Percentiles rank a stretch among this genome's conserved stretches.
Evolutionary conservation across 2,888 invertebrate genomes (phyloP).

Genomic region (Erebia palarica): DNA sequence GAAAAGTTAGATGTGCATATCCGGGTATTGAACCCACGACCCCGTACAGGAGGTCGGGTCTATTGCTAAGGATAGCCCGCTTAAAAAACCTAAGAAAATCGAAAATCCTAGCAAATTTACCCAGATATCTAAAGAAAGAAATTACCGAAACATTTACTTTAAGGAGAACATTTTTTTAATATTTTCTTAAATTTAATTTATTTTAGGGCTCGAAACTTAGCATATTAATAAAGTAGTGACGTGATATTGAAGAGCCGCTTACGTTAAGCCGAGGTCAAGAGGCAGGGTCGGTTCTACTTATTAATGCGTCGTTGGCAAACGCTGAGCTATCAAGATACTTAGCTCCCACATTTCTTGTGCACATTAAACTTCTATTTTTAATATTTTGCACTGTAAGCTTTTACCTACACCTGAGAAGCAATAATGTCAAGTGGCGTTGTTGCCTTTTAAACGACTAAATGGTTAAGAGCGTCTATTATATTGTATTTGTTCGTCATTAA

Average conservation of each 20-base stretch:
- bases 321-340: conserved; percentile 29
- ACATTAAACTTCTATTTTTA: conserved; percentile 21
- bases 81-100: too few species aligned
- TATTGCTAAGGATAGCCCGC: too few species aligned
- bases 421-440: conserved; percentile 25
- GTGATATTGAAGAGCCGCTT: conserved; percentile 32
- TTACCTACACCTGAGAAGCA: conserved; percentile 14
- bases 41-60: too few species aligned
- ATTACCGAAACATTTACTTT: too few species aligned
- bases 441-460: conserved; percentile 18
- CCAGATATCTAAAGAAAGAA: too few species aligned
- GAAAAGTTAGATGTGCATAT: too few species aligned
- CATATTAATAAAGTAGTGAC: conserved; percentile 2
- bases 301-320: conserved; percentile 40
- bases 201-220: not conserved
- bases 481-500: too few species aligned
- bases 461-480: too few species aligned
- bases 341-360: conserved; percentile 21
- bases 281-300: conserved; percentile 41
- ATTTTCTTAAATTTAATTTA: not conserved
- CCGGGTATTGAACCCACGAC: too few species aligned
- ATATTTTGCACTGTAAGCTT: conserved; percentile 25
- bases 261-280: conserved; percentile 39
- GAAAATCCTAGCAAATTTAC: too few species aligned
- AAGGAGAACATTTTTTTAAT: too few species aligned